These are phyloP conservation scores for Ctenodactylus gundi DNA, from an alignment of 2,113 vertebrate species.

Conservation along the genomic window DNA sequence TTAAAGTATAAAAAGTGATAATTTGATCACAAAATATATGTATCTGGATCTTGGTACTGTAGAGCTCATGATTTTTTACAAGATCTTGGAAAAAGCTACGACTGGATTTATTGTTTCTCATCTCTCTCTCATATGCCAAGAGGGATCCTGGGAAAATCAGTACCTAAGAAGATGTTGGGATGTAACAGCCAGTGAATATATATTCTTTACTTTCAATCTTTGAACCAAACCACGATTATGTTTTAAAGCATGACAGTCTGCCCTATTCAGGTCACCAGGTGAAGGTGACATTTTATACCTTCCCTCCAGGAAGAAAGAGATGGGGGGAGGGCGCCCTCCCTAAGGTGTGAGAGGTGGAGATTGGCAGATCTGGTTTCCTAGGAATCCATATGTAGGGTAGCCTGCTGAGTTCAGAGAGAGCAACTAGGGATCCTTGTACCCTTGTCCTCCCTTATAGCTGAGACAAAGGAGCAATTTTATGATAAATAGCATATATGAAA, in stretches of 20 bases:
- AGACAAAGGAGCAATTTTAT: conserved; percentile 96
- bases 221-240: not conserved
- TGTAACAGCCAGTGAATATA: not conserved
- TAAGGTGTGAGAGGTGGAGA: not conserved
- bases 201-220: not conserved
- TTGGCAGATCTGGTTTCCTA: not conserved
- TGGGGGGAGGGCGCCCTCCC: not conserved
- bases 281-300: not conserved
- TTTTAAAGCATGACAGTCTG: not conserved
- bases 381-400: conserved; percentile 45
- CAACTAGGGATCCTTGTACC: conserved; percentile 87
- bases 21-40: not conserved
- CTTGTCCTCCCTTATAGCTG: conserved; percentile 85
- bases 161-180: not conserved
- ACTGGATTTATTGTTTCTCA: not conserved
- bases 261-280: not conserved
- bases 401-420: conserved; percentile 64
- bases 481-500: conserved; percentile 92
- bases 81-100: not conserved
- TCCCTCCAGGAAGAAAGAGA: not conserved
- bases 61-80: not conserved
- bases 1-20: not conserved
- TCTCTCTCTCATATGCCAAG: not conserved
- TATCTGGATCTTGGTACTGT: not conserved
- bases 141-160: not conserved